Base-by-base conservation (phyloP, 1,140 invertebrate species). In the Drosophila pseudoobscura region DNA sequence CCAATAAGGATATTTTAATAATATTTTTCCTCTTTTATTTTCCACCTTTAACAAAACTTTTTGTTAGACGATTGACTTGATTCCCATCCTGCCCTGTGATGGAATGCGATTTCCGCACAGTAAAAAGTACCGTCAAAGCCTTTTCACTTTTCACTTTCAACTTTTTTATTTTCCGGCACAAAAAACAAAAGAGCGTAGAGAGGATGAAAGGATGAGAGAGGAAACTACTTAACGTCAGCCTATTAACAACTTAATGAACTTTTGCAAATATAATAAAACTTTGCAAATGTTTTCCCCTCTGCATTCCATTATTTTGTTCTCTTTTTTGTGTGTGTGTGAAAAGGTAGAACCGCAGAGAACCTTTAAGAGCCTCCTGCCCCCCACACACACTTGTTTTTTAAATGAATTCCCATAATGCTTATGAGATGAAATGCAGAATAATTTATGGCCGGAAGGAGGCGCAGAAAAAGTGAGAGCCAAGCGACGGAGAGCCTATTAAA, bases 181-280 rank as follows among this genome's bases (percentile, higher is more conserved):
- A 26, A 6, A 24, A n/a, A 31, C 15, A 1, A 11, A 50, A 35
- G 11, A 39, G 3, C 35, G 13, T 1, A 2, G 13, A 13, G 24
- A n/a, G 39, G 39, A 13, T 5, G 9, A 24, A 4, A 17, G 20
- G 26, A 50, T 43, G 35, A 46, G 15, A 53, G 20, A 5, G 35
- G 17, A 55, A 72, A 80, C 59, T 58, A 74, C 60, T 69, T 76
- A 70, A 75, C 54, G 57, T 45, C 31, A 69, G 70, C 60, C 53
- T 60, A 75, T 78, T 65, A 83, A 56, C 55, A 69, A 64, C 57
- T 78, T 82, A 56, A 77, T 82, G 47, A 69, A 82, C 62, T 77
- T 66, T 57, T 45, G 26, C 43, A 61, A 53, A 43, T 44, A 59
- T 49, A 62, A 56, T 44, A 60, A 49, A 65, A 59, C 24, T 61